Conservation (phyloP, 1,140 invertebrate species). For the Campoletis sonorensis region DNA sequence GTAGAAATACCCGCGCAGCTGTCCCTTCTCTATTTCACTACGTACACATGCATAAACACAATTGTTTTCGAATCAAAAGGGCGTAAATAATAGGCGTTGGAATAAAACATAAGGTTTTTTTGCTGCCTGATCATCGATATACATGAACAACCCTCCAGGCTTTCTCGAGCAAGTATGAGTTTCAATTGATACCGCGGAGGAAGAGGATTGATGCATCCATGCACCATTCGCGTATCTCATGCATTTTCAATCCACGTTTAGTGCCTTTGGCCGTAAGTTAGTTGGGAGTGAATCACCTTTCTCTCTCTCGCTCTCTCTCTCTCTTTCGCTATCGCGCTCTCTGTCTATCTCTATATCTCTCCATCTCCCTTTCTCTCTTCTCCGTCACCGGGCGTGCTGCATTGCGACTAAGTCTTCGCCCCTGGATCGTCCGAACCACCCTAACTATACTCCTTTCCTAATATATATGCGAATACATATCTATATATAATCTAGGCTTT, state of each 20-base stretch:
- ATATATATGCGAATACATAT: too few relatives aligned
- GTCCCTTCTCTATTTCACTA: background rate
- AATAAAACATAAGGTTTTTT: background rate
- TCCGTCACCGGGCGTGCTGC: constrained; percentile 27
- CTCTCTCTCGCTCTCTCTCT: constrained; percentile 10
- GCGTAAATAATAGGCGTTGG: background rate
- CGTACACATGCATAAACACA: background rate
- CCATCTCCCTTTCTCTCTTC: background rate
- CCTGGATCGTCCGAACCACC: background rate
- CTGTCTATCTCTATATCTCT: background rate
- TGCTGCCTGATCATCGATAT: background rate
- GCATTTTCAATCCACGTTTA: constrained; percentile 52
- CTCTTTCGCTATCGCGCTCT: background rate
- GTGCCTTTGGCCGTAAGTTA: constrained; percentile 46
- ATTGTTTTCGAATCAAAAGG: background rate
- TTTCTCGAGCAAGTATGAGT: background rate
- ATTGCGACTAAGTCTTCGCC: constrained; percentile 40
- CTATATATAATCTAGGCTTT: background rate
- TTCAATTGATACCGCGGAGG: background rate
- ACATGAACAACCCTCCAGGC: background rate
- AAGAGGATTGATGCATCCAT: constrained; percentile 40
- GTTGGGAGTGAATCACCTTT: constrained; percentile 24
- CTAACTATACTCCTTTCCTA: background rate
- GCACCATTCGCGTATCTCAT: constrained; percentile 49
- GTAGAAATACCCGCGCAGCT: background rate